Evolutionary conservation across 2,888 invertebrate species (phyloP).

Genomic region (Drosophila nigricruria): DNA sequence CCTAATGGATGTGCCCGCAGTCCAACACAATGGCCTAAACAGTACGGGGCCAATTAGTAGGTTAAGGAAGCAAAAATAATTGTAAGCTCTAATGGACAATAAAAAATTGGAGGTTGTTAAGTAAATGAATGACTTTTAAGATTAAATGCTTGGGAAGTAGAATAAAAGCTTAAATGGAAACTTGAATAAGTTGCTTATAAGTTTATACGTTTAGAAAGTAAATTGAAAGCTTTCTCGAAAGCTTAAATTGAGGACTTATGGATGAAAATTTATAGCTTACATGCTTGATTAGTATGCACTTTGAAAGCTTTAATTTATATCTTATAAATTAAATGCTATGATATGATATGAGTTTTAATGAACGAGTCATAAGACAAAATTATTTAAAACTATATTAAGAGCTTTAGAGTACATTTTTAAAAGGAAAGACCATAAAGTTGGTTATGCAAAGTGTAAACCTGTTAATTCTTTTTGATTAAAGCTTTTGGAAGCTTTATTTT

Average conservation of each 20-base stretch:
- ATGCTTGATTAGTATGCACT: background rate
- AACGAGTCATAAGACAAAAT: background rate
- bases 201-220: too few relatives aligned
- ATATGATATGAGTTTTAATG: background rate
- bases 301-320: background rate
- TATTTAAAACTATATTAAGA: too few relatives aligned
- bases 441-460: too few relatives aligned
- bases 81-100: constrained; percentile 33
- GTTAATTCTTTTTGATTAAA: too few relatives aligned
- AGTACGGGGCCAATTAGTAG: constrained; percentile 44
- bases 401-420: too few relatives aligned
- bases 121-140: constrained; percentile 24
- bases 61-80: constrained; percentile 35
- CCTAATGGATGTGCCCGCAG: constrained; percentile 58
- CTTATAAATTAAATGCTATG: background rate
- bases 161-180: background rate
- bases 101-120: constrained; percentile 16
- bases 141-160: background rate
- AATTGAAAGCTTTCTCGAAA: background rate
- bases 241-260: background rate
- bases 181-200: background rate
- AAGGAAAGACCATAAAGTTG: too few relatives aligned
- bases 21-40: constrained; percentile 27
- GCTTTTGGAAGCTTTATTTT: too few relatives aligned
- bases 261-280: background rate